Evolutionary conservation across 1,140 invertebrate species (phyloP), one percentile per base, ranked within the genome.

Genomic region (Physella acuta): DNA sequence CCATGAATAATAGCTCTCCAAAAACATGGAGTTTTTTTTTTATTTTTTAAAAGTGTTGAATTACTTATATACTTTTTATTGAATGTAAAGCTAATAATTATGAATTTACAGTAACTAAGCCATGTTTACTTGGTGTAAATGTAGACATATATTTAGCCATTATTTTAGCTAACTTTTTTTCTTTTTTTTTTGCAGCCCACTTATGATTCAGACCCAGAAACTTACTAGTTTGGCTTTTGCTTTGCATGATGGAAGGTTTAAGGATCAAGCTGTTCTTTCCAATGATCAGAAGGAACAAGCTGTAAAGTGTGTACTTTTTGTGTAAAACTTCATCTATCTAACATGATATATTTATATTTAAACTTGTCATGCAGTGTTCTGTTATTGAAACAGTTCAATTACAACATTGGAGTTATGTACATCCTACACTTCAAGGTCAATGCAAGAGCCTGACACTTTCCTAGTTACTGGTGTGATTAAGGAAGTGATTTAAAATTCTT

Each of bases 191-290:
- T 88, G 51, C 82, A 94, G 94, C 88, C 84, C 95, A 90, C 59
- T 98, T 73, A 99, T 99, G 97, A 93, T 99, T n/a, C 92, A 94
- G 73, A 94, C 93, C 1, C 95, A 98, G 85, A 95, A 97, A 86
- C 90, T 97, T 14, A 96, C 94, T 34, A 93, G 92, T 77, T 84
- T 98, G 44, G 95, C 95, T 0, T 98, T 94, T 84, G 92, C 90
- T 77, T 83, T 97, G 49, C 92, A 97, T 84, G 96, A 99, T 87
- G 95, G 93, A 79, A 76, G 68, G 16, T 31, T 65, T 49, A 87
- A 88, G 68, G 85, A 90, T 72, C 88, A 90, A 68, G 80, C 86
- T 30, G 88, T 91, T 31, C 79, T 94, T 33, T 90, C 89, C 33
- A 86, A 88, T 61, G 88, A 88, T 36, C 92, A 93, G 84, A 90